A percentile compares a stretch with the other conserved stretches of the same genome.
Conservation (phyloP, 2,888 invertebrate genomes). For the Temnothorax ravouxi region DNA sequence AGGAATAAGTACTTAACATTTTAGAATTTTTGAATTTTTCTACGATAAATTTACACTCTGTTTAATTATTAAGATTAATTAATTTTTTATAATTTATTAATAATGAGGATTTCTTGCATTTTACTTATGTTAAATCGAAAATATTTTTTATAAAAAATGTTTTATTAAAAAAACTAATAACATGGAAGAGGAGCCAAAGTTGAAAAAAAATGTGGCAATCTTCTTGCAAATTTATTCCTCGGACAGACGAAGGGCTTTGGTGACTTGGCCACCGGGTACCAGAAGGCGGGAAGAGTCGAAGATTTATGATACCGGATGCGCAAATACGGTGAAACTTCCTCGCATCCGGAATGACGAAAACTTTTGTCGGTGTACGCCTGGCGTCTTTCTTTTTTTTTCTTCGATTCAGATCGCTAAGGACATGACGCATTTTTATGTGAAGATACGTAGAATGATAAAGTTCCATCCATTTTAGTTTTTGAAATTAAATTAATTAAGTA, state of each 20-base stretch:
- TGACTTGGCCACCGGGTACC: slow-evolving; percentile 79
- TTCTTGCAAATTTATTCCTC: slow-evolving; percentile 74
- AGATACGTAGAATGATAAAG: neutral
- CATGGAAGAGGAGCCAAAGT: slow-evolving; percentile 34
- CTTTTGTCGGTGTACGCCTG: slow-evolving; percentile 79
- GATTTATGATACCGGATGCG: slow-evolving; percentile 86
- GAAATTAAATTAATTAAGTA: neutral
- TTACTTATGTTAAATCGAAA: neutral
- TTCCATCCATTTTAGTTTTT: neutral
- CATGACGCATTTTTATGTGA: neutral
- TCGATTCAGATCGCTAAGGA: slow-evolving; percentile 6
- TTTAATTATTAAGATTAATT: neutral
- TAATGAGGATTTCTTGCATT: neutral
- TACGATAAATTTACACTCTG: neutral
- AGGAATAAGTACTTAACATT: neutral
- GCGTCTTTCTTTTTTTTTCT: slow-evolving; percentile 52
- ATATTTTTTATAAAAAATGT: neutral
- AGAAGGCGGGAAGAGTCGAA: slow-evolving; percentile 78
- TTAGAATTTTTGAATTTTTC: neutral
- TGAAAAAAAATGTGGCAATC: slow-evolving; percentile 58
- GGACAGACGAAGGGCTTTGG: slow-evolving; percentile 68
- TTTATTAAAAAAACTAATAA: slow-evolving; percentile 34
- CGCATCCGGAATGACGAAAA: slow-evolving; percentile 85
- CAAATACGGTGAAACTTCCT: slow-evolving; percentile 86
- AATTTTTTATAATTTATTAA: neutral